Conservation (phyloP, 2,797 vertebrate species). For the Platalea minor region DNA sequence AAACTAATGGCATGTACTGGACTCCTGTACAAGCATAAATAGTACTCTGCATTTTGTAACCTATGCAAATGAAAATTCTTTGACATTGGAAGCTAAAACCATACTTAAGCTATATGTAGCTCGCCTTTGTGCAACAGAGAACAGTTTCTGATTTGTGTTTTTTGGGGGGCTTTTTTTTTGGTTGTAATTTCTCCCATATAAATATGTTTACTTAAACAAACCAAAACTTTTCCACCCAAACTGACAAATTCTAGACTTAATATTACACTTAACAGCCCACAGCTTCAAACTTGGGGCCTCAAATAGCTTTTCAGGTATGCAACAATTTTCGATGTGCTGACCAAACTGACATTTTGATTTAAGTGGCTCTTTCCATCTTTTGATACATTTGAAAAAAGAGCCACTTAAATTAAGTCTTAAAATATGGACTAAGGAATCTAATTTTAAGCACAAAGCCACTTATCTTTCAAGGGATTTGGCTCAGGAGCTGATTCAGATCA, state of each 20-base stretch:
- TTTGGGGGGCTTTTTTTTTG: accelerated
- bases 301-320: neutral
- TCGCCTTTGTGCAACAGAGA: neutral
- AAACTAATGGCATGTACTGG: neutral
- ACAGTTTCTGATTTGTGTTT: neutral
- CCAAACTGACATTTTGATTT: neutral
- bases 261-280: neutral
- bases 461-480: neutral
- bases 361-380: neutral
- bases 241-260: neutral
- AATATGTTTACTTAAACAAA: neutral
- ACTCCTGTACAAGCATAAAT: neutral
- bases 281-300: neutral
- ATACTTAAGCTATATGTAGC: neutral
- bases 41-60: neutral
- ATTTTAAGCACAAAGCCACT: neutral
- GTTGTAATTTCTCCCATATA: neutral
- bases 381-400: neutral
- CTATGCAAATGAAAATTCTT: neutral
- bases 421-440: neutral
- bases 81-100: neutral
- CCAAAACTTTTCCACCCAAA: neutral
- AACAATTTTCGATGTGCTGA: neutral
- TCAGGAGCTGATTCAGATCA: neutral
- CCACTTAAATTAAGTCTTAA: neutral